Evolutionary conservation across 2,888 invertebrate genomes (phyloP).

Genomic region (Labia minor): DNA sequence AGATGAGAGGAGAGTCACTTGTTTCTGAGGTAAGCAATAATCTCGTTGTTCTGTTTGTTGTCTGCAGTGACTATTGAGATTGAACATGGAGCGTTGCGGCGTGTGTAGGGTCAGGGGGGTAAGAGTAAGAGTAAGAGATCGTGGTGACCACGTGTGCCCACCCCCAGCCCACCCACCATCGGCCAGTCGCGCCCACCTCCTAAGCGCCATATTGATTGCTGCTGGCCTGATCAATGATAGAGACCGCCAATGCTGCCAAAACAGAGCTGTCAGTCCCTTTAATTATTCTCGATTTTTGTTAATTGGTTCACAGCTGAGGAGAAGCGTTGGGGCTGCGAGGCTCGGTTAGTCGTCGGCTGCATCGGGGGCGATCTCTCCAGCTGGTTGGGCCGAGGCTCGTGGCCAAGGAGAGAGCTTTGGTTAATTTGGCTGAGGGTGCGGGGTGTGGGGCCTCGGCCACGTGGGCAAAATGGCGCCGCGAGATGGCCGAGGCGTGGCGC

Average conservation of each 20-base stretch:
- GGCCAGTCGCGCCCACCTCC: background rate
- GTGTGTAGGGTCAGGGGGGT: constrained; percentile 15
- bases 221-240: constrained; percentile 24
- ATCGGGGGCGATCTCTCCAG: constrained; percentile 14
- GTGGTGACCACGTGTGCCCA: constrained; percentile 14
- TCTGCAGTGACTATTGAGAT: too few relatives aligned
- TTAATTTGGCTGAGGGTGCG: background rate
- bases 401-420: background rate
- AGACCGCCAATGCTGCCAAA: constrained; percentile 23
- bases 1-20: too few relatives aligned
- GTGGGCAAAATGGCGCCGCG: constrained; percentile 9
- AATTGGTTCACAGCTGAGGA: background rate
- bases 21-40: too few relatives aligned
- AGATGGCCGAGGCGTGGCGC: constrained; percentile 13
- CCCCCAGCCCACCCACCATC: background rate
- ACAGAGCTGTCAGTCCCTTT: background rate
- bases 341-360: background rate
- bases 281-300: background rate
- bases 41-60: too few relatives aligned
- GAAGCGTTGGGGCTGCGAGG: background rate
- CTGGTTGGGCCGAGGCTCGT: background rate
- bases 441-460: background rate
- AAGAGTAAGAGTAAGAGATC: too few relatives aligned
- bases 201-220: constrained; percentile 22
- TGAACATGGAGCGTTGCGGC: too few relatives aligned